Conservation (phyloP, 2,113 vertebrate species). For the Erythrocebus patas region DNA sequence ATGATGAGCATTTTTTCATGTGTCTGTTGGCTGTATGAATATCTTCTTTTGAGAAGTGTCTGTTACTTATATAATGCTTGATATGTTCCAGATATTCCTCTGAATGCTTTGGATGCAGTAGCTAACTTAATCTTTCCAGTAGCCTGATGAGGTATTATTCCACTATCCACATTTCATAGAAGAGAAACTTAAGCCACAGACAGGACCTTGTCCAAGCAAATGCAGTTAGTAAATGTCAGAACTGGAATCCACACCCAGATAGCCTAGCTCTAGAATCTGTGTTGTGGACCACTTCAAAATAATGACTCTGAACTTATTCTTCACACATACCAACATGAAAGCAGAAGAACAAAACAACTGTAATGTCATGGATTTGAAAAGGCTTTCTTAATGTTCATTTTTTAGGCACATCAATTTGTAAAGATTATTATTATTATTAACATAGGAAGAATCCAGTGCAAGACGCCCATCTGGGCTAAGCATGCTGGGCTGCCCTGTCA, state of each 20-base stretch:
- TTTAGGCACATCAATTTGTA: neutral
- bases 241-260: neutral
- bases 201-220: no score
- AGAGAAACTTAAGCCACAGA: neutral
- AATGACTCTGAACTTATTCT: no score
- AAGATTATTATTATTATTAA: neutral
- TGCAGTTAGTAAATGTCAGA: no score
- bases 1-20: no score
- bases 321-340: neutral
- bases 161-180: neutral
- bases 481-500: neutral
- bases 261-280: neutral
- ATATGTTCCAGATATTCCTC: no score
- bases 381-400: neutral
- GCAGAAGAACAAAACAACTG: neutral
- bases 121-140: neutral
- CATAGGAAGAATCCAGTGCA: neutral
- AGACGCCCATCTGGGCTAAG: neutral
- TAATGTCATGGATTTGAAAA: neutral
- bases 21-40: no score
- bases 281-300: neutral
- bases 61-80: rapidly evolving
- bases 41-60: no score
- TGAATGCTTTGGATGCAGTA: neutral
- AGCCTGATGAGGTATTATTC: no score